Base-by-base conservation (phyloP, 2,797 vertebrate species). In the Hozukius guyotensis region DNA sequence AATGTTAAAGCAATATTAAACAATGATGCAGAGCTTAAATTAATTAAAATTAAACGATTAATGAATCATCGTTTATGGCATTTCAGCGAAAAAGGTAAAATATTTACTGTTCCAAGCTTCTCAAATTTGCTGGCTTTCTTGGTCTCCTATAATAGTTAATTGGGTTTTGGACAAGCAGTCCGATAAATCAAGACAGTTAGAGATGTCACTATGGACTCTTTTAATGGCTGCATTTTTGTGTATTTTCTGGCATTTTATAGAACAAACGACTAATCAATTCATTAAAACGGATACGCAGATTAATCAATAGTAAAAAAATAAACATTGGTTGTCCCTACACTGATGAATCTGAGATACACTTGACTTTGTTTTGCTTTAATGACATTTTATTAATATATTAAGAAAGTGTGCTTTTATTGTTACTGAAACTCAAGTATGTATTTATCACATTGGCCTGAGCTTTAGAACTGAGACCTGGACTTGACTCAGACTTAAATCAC, bases 211-310 rank as follows among this genome's bases (percentile, higher is more conserved):
- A 49, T 52, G 46, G 0, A 52, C n/a, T n/a, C n/a, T n/a, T n/a
- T n/a, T n/a, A 46, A 52, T 49, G 46, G 18, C 18, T 49, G 18
- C 46, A 49, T 49, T 49, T 20, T 49, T 49, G 0, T 49, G 49
- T 53, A 10, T 22, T 11, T 53, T 22, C 49, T 53, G 1, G 8
- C 49, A 2, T 53, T 53, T 52, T 52, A 52, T 53, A 53, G 20
- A 53, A 53, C 49, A 53, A 22, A 53, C 49, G 0, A 52, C 18
- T 52, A 20, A n/a, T 52, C 8, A 0, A 53, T 53, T 11, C 0
- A n/a, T 53, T 53, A 53, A 53, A 53, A 53, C 11, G 4, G 0
- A n/a, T n/a, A 2, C 4, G 8, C 20, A 53, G n/a, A 53, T 53
- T n/a, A 11, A 53, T 53, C 0, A 53, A 53, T 11, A 20, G 18